These are phyloP conservation scores for Temnopleurus reevesii DNA, from an alignment of 53 echinoderm and acorn worm genomes.

Conservation along the genomic window DNA sequence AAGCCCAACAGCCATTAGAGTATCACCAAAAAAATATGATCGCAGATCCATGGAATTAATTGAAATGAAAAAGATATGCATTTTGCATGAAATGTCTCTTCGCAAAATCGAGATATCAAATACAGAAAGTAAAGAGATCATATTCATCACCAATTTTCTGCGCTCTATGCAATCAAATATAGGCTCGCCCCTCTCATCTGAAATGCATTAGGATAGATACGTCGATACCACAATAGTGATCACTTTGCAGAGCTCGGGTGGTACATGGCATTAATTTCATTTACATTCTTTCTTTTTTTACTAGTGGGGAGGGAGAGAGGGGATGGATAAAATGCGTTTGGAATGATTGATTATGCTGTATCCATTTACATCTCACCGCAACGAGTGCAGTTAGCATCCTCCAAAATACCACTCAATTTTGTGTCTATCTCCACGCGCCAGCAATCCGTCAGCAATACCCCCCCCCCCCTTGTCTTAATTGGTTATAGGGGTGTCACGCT, in stretches of 20 bases:
- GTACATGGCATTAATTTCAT: constrained; percentile 29
- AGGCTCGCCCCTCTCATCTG: neutral
- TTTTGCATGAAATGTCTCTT: neutral
- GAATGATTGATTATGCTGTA: neutral
- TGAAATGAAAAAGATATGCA: neutral
- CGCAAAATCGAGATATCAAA: neutral
- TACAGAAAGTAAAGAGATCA: neutral
- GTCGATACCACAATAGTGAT: neutral
- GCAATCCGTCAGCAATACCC: neutral
- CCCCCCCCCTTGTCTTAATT: neutral
- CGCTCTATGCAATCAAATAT: neutral
- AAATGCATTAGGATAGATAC: constrained; percentile 28
- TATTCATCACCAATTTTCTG: constrained; percentile 21
- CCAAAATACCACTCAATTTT: constrained; percentile 16
- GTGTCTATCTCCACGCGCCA: neutral
- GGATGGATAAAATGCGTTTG: neutral
- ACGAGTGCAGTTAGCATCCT: constrained; percentile 24
- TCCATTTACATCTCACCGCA: constrained; percentile 18
- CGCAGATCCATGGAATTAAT: neutral
- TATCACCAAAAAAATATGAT: neutral
- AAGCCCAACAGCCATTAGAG: neutral
- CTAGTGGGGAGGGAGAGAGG: neutral
- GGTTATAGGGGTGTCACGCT: neutral
- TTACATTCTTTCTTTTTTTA: neutral
- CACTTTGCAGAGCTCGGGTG: neutral